phyloP scores from a whole-genome alignment of 1,140 invertebrate species.

The Drosophila mayri region DNA sequence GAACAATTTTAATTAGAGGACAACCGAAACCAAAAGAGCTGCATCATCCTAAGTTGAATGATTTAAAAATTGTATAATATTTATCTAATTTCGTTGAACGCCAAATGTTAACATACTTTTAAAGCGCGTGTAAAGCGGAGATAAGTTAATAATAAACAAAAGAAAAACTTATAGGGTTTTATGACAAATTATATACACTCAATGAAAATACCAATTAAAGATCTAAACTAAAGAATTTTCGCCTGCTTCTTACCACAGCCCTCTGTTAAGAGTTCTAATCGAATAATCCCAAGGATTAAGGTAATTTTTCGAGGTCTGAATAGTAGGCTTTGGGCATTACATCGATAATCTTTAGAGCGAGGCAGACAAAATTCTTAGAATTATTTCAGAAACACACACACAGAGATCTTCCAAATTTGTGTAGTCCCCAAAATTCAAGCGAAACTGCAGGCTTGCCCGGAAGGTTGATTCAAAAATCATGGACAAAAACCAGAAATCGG shows the following conservation, averaged over 20 bases:
- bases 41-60: constrained; percentile 50
- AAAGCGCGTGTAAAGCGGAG: constrained; percentile 57
- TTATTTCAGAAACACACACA: constrained; percentile 23
- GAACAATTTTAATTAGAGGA: constrained; percentile 55
- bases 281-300: not conserved
- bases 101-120: constrained; percentile 76
- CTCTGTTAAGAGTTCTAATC: not conserved
- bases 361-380: constrained; percentile 22
- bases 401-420: constrained; percentile 19
- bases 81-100: constrained; percentile 62
- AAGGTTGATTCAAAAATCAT: constrained; percentile 16
- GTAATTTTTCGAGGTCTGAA: not conserved
- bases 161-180: constrained; percentile 55
- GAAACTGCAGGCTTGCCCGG: constrained; percentile 15
- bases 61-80: constrained; percentile 70
- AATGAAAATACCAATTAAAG: constrained; percentile 59
- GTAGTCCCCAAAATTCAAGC: constrained; percentile 21
- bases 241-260: not conserved
- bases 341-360: constrained; percentile 11
- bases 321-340: constrained; percentile 22
- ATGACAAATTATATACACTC: constrained; percentile 70
- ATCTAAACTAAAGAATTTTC: constrained; percentile 31
- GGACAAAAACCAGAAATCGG: constrained; percentile 61
- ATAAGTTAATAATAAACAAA: constrained; percentile 64
- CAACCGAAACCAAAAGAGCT: constrained; percentile 17